phyloP scores from a whole-genome alignment of 2,113 vertebrate species.

The Piprites chloris region DNA sequence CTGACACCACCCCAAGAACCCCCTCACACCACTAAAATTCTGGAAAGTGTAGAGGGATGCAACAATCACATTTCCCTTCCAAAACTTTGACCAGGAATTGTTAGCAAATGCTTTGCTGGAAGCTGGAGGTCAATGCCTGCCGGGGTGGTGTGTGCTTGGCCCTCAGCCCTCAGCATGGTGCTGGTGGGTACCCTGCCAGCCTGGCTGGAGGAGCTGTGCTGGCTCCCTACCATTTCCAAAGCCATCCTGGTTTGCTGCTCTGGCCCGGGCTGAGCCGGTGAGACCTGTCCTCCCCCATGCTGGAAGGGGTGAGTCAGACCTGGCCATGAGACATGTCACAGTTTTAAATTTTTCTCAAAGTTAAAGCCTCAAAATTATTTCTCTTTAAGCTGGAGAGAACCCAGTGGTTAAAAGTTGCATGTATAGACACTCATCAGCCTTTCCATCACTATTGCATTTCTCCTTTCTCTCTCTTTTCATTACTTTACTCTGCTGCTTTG shows the following conservation, averaged over 20 bases:
- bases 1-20: not conserved
- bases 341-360: slow-evolving; percentile 6
- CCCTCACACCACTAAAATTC: not conserved
- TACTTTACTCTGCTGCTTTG: not conserved
- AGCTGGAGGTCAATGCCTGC: not conserved
- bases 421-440: not conserved
- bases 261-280: slow-evolving; percentile 8
- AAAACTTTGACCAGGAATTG: not conserved
- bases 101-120: not conserved
- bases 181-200: not conserved
- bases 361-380: not conserved
- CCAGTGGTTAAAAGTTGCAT: not conserved
- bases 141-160: not conserved
- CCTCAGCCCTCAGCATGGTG: fast-evolving
- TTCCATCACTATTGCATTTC: not conserved
- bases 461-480: not conserved
- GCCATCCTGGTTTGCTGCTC: not conserved
- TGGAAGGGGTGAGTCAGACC: not conserved
- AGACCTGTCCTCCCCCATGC: not conserved
- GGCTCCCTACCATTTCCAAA: not conserved
- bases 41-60: not conserved
- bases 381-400: not conserved
- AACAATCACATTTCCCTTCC: not conserved
- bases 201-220: slow-evolving; percentile 35
- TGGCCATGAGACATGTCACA: not conserved